Percentiles rank a stretch among this genome's conserved stretches.
Evolutionary conservation across 1,140 invertebrate genomes (phyloP).

Genomic region (Octopus sinensis): DNA sequence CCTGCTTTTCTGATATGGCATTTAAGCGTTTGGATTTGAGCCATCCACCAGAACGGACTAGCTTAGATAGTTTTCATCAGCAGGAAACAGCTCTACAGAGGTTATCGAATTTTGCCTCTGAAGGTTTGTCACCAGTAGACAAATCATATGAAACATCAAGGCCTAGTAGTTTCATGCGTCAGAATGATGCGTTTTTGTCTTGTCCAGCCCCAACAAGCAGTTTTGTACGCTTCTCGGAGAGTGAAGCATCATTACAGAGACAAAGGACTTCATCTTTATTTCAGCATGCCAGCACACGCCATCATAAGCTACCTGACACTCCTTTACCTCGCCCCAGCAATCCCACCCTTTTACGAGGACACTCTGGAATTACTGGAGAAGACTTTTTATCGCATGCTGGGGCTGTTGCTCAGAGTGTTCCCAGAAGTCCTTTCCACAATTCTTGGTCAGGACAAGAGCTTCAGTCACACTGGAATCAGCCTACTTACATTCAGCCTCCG

Average conservation of each 20-base stretch:
- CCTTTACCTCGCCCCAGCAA: conserved; percentile 42
- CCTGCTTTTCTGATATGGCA: conserved; percentile 5
- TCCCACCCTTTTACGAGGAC: conserved; percentile 39
- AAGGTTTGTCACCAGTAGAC: conserved; percentile 7
- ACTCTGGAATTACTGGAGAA: conserved; percentile 40
- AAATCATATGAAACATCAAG: conserved; percentile 26
- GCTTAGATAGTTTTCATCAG: conserved; percentile 25
- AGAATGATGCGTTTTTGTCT: conserved; percentile 33
- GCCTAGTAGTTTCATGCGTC: conserved; percentile 28
- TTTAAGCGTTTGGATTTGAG: conserved; percentile 7
- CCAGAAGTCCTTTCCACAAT: conserved; percentile 47
- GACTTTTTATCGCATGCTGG: conserved; percentile 44
- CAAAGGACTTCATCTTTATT: conserved; percentile 37
- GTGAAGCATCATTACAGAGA: conserved; percentile 43
- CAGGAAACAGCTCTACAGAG: conserved; percentile 26
- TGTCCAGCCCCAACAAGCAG: conserved; percentile 29
- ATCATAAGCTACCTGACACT: conserved; percentile 19
- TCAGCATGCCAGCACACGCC: conserved; percentile 3
- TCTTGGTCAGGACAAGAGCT: conserved; percentile 49
- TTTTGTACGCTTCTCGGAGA: conserved; percentile 44
- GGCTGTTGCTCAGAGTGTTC: conserved; percentile 40
- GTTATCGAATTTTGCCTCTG: conserved; percentile 4
- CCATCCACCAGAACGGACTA: conserved; percentile 9
- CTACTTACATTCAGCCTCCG: conserved; percentile 41
- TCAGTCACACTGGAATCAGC: conserved; percentile 44